phyloP scores from a whole-genome alignment of 1,140 invertebrate species.

The Drosophila bocki region DNA sequence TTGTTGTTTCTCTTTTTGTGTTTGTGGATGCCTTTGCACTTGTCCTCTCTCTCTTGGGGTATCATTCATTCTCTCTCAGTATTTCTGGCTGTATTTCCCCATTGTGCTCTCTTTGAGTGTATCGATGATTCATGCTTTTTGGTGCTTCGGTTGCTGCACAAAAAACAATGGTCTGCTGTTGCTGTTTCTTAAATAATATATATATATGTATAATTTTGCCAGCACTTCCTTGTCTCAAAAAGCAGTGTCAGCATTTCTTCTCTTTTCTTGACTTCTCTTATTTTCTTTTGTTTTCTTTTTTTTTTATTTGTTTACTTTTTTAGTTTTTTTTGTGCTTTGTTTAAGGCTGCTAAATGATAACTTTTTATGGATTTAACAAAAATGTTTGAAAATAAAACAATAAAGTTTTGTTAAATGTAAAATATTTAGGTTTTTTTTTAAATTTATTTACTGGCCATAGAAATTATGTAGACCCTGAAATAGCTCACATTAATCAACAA shows the following conservation, averaged over 20 bases:
- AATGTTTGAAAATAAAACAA: not conserved
- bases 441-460: no score
- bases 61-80: not conserved
- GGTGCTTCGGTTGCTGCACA: constrained; percentile 53
- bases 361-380: not conserved
- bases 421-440: not conserved
- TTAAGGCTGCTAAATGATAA: constrained; percentile 6
- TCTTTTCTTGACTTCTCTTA: not conserved
- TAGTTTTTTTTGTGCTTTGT: constrained; percentile 1
- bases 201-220: constrained; percentile 36
- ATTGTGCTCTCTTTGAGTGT: not conserved
- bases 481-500: not conserved
- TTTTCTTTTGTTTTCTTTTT: constrained; percentile 39
- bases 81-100: constrained; percentile 6
- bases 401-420: not conserved
- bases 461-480: no score
- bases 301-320: constrained; percentile 51
- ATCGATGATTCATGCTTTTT: constrained; percentile 75
- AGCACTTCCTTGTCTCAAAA: constrained; percentile 41
- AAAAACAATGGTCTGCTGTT: constrained; percentile 57
- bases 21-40: constrained; percentile 62
- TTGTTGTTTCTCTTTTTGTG: constrained; percentile 30
- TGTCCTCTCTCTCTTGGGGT: constrained; percentile 8
- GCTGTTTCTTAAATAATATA: constrained; percentile 55
- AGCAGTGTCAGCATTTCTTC: constrained; percentile 26